phyloP scores from a whole-genome alignment of 2,113 vertebrate species.

The Empidonax traillii region DNA sequence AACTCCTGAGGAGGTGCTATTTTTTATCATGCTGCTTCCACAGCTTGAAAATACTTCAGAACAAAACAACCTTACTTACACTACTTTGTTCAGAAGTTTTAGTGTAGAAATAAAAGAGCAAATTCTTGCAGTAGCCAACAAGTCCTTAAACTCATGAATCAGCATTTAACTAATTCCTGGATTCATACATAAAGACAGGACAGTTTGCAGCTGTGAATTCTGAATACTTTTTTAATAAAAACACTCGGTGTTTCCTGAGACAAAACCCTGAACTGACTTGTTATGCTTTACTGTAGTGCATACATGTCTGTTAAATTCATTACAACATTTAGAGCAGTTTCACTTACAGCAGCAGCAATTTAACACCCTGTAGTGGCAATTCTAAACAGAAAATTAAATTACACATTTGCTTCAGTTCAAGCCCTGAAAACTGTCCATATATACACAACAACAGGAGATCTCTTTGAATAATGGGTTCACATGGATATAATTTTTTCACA shows the following conservation, averaged over 20 bases:
- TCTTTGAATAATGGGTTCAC: not conserved
- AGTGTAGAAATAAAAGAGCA: not conserved
- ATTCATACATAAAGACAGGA: not conserved
- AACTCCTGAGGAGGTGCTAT: not conserved
- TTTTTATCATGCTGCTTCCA: not conserved
- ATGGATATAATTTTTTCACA: not conserved
- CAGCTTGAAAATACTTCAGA: not conserved
- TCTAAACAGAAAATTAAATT: slow-evolving; percentile 56
- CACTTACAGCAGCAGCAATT: slow-evolving; percentile 37
- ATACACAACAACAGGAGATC: not conserved
- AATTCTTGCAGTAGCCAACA: not conserved
- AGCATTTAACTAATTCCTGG: slow-evolving; percentile 1
- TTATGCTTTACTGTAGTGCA: not conserved
- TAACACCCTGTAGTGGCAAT: slow-evolving; percentile 35
- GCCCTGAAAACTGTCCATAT: not conserved
- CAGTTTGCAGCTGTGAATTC: not conserved
- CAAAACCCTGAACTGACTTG: slow-evolving; percentile 1
- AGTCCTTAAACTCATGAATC: not conserved
- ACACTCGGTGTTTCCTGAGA: not conserved
- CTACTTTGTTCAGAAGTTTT: not conserved
- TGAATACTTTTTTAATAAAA: not conserved
- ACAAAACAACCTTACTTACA: not conserved
- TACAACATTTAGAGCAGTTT: slow-evolving; percentile 10
- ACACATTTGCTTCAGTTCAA: slow-evolving; percentile 23
- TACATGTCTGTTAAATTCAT: slow-evolving; percentile 39